Conservation (phyloP, 2,113 vertebrate genomes). For the Pelmatolapia mariae region DNA sequence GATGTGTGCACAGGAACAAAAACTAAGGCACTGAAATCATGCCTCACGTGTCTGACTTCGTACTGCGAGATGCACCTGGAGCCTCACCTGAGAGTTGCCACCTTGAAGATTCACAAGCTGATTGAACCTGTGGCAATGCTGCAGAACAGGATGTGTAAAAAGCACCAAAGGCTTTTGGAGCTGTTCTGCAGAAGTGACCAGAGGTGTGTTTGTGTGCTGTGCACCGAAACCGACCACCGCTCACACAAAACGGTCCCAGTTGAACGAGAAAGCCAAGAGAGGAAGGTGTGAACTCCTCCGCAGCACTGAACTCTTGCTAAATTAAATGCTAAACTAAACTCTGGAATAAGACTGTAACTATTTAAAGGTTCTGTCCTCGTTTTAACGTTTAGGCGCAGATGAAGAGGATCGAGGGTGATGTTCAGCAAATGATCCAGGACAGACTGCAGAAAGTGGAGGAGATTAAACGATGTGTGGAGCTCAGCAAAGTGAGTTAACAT, state of each 20-base stretch:
- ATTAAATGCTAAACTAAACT: accelerated
- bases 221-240: constrained; percentile 63
- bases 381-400: constrained; percentile 46
- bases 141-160: constrained; percentile 62
- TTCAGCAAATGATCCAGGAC: constrained; percentile 69
- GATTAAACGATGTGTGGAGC: constrained; percentile 60
- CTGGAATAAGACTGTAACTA: neutral
- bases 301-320: neutral
- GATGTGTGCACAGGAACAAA: constrained; percentile 68
- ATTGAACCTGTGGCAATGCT: constrained; percentile 61
- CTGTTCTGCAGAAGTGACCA: constrained; percentile 72
- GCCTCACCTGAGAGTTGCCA: constrained; percentile 50
- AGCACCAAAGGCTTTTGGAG: constrained; percentile 67
- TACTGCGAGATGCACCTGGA: constrained; percentile 72
- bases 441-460: constrained; percentile 65
- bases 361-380: neutral
- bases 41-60: constrained; percentile 72
- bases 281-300: constrained; percentile 44
- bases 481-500: constrained; percentile 64
- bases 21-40: constrained; percentile 63
- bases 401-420: constrained; percentile 35
- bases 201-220: constrained; percentile 68
- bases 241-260: constrained; percentile 60
- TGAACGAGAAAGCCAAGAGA: constrained; percentile 63
- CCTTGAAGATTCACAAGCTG: constrained; percentile 62